Conservation (phyloP, 1,140 invertebrate genomes). For the Heliothis virescens region DNA sequence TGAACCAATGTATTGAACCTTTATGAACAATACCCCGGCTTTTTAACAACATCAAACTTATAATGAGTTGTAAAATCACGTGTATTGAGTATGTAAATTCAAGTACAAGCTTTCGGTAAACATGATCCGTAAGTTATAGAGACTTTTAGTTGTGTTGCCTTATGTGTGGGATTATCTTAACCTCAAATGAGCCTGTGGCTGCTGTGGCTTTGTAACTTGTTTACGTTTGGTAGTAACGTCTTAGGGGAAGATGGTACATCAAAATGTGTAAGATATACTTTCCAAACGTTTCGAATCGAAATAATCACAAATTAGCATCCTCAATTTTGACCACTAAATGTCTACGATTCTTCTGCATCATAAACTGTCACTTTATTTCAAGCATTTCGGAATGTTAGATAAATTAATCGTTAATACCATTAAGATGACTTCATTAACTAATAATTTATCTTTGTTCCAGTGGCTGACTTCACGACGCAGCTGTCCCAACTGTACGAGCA, state of each 20-base stretch:
- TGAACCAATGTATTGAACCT: conserved; percentile 29
- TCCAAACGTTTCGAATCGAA: no score
- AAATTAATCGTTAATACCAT: no score
- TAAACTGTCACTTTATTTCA: no score
- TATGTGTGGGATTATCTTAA: neutral
- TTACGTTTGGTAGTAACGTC: neutral
- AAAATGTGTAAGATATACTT: no score
- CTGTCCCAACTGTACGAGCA: conserved; percentile 96
- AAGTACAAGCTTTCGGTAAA: neutral
- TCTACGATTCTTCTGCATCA: no score
- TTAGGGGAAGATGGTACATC: no score
- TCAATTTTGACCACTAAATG: no score
- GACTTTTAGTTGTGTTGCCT: conserved; percentile 11
- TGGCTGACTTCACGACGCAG: conserved; percentile 97
- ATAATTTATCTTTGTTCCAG: conserved; percentile 87
- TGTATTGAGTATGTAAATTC: neutral
- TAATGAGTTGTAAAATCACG: conserved; percentile 31
- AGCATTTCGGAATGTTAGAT: no score
- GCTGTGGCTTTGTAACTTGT: neutral
- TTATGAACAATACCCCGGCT: neutral
- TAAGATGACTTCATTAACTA: no score
- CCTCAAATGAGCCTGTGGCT: no score
- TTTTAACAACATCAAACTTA: conserved; percentile 16
- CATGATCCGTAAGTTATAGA: conserved; percentile 11
- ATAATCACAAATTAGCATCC: no score